phyloP scores from a whole-genome alignment of 2,888 invertebrate genomes.

The Tetragonisca angustula region DNA sequence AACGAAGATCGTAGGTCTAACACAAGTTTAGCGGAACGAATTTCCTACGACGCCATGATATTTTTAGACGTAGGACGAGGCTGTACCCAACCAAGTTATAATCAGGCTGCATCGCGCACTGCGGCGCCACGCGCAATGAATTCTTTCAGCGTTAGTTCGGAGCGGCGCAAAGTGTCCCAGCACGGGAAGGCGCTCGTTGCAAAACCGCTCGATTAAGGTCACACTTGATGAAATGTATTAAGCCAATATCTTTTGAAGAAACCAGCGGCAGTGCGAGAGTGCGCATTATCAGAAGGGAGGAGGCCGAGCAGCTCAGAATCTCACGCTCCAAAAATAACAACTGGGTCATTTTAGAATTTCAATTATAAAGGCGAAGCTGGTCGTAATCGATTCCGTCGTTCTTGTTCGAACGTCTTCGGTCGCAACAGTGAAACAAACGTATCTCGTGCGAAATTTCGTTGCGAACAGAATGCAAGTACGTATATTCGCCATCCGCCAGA shows the following conservation, averaged over 20 bases:
- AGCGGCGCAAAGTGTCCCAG: slow-evolving; percentile 23
- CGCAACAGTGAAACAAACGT: not conserved
- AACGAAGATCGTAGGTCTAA: not conserved
- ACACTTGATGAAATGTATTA: slow-evolving; percentile 53
- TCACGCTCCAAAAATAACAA: slow-evolving; percentile 16
- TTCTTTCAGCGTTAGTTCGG: slow-evolving; percentile 40
- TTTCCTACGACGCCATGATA: not conserved
- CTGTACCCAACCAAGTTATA: not conserved
- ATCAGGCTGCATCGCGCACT: no score
- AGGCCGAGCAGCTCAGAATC: not conserved
- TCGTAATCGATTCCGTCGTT: not conserved
- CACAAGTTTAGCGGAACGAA: not conserved
- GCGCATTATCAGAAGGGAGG: slow-evolving; percentile 30
- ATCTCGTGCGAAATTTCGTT: not conserved
- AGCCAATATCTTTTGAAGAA: slow-evolving; percentile 62
- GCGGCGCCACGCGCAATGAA: not conserved
- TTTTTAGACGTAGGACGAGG: not conserved
- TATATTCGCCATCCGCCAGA: slow-evolving; percentile 2
- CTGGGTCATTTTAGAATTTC: slow-evolving; percentile 26
- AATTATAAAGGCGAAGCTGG: not conserved
- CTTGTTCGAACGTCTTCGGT: not conserved
- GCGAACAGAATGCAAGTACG: not conserved
- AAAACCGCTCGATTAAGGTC: slow-evolving; percentile 61
- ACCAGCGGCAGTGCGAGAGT: slow-evolving; percentile 12
- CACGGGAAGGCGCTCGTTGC: slow-evolving; percentile 52